Evolutionary conservation across 2,797 vertebrate genomes (phyloP), one percentile per base, ranked within the genome.

Genomic region (Premnoplex brunnescens): DNA sequence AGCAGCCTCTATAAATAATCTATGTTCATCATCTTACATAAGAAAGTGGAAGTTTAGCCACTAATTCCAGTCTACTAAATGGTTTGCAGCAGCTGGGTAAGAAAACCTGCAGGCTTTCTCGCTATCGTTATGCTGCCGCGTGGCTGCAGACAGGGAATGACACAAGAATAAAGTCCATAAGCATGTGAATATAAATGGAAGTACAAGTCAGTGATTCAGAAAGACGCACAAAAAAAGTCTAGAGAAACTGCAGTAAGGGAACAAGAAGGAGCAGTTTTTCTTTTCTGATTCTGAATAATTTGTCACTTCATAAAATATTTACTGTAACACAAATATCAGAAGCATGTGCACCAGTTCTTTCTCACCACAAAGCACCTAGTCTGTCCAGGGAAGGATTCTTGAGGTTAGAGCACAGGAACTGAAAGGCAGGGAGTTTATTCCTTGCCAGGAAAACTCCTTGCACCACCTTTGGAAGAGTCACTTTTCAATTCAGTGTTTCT

Each of bases 91-190:
- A 95, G 75, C 91, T 94, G 87, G 63, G 27, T 92, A 92, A 83
- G 93, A 95, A 96, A 91, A 95, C 91, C 94, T 92, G 72, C 81
- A 91, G 94, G 94, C 88, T 89, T 91, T 79, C 74, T 95, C 3
- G 26, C 69, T 88, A 54, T 83, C 4, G 0, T 58, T 90, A 14
- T 36, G 48, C 55, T 67, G 60, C 91, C 92, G 92, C 6, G 1
- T 88, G 92, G 82, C 88, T 20, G 6, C 18, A 80, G 67, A 37
- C 54, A 87, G 78, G 32, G 75, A 81, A 91, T 84, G 72, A 58
- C 77, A 66, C 58, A 87, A 85, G 81, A 85, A 87, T 73, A 88
- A 96, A 92, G 80, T 74, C 76, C 79, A 85, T 62, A 88, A 95
- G 63, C 90, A 88, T 83, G 44, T 71, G 52, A 87, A 73, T 64